These are phyloP conservation scores for Pachyseris speciosa DNA, from an alignment of 64 coral and sea anemone species.

Conservation along the genomic window DNA sequence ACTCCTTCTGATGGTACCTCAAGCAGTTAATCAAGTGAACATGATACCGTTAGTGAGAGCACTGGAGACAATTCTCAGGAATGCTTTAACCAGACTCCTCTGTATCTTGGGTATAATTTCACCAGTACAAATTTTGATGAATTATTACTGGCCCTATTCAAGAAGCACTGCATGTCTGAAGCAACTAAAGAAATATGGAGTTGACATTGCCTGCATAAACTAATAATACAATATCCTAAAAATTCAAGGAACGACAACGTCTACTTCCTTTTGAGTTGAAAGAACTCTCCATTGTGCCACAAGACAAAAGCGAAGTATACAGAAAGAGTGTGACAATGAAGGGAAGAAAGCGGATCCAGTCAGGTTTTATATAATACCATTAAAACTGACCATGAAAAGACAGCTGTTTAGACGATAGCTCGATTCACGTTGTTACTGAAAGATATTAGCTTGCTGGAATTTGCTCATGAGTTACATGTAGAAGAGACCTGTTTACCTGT, in stretches of 20 bases:
- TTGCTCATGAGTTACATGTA: slow-evolving; percentile 17
- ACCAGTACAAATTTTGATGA: too few species aligned
- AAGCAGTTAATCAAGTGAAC: too few species aligned
- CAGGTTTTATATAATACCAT: slow-evolving; percentile 7
- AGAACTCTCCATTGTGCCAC: background rate
- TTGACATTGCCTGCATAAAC: background rate
- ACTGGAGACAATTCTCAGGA: too few species aligned
- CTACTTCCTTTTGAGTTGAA: background rate
- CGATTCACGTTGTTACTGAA: background rate
- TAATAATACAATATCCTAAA: background rate
- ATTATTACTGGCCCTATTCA: too few species aligned
- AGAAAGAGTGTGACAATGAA: background rate
- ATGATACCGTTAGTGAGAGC: too few species aligned
- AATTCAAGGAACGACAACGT: background rate
- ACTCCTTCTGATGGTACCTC: too few species aligned
- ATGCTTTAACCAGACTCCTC: too few species aligned
- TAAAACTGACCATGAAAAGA: slow-evolving; percentile 48
- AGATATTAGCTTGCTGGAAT: slow-evolving; percentile 2
- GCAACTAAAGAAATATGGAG: background rate
- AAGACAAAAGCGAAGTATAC: background rate
- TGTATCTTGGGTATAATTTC: too few species aligned
- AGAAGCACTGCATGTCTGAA: background rate
- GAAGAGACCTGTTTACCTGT: slow-evolving; percentile 8
- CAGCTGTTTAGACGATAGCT: too few species aligned
- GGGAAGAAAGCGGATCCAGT: background rate